Evolutionary conservation across 64 coral and sea anemone species (phyloP).

Genomic region (Platygyra sinensis): DNA sequence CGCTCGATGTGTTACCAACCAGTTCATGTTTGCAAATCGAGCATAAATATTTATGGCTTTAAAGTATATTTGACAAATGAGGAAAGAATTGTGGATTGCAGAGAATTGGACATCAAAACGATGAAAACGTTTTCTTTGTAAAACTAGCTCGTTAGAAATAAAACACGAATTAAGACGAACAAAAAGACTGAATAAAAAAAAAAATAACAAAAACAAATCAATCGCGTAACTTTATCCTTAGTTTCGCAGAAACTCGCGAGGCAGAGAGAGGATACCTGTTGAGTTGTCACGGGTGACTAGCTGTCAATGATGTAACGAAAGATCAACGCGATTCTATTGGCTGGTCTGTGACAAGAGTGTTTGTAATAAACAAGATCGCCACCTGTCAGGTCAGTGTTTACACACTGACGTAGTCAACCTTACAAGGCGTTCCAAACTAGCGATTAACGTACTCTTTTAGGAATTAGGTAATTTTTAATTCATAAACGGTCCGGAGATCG

Average conservation of each 20-base stretch:
- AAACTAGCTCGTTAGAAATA: background rate
- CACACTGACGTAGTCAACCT: slow-evolving; percentile 40
- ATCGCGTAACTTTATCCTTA: background rate
- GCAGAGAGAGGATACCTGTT: slow-evolving; percentile 10
- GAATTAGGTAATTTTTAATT: slow-evolving; percentile 89
- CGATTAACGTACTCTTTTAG: slow-evolving; percentile 67
- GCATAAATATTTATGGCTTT: slow-evolving; percentile 39
- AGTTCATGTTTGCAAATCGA: slow-evolving; percentile 32
- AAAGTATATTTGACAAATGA: slow-evolving; percentile 53
- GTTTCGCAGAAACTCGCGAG: background rate
- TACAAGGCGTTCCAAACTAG: slow-evolving; percentile 55
- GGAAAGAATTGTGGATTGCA: slow-evolving; percentile 43
- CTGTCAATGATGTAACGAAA: slow-evolving; percentile 43
- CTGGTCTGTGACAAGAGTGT: background rate
- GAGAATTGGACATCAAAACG: background rate
- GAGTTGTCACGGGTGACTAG: slow-evolving; percentile 40
- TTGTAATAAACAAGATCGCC: slow-evolving; percentile 40
- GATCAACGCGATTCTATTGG: background rate
- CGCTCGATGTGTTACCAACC: slow-evolving; percentile 15
- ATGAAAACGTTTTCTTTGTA: background rate
- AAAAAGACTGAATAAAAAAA: background rate
- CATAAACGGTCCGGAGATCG: slow-evolving; percentile 69
- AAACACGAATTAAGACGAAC: background rate
- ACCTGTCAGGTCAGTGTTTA: slow-evolving; percentile 49
- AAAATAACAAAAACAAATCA: slow-evolving; percentile 8